These are phyloP conservation scores for Dasyurus viverrinus DNA, from an alignment of 2,113 vertebrate species.

Conservation along the genomic window DNA sequence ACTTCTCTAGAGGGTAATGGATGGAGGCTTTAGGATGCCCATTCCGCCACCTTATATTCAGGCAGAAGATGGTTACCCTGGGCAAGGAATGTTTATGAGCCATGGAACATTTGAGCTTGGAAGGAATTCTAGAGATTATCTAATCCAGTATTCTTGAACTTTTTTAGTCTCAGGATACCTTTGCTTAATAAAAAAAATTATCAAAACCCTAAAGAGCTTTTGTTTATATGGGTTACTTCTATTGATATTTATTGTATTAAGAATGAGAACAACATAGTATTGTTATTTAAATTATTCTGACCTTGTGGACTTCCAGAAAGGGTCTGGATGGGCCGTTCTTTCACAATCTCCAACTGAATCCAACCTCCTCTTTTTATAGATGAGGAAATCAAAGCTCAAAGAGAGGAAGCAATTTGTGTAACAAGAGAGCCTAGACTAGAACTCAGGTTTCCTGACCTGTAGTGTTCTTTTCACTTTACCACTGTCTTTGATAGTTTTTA, in stretches of 20 bases:
- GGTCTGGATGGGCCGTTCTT: not conserved
- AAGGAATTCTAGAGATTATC: not conserved
- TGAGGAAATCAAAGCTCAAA: not conserved
- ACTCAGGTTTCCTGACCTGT: not conserved
- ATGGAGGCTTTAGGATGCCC: not conserved
- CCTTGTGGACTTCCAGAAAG: not conserved
- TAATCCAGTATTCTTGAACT: not conserved
- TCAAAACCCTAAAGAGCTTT: not conserved
- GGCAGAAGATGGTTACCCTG: not conserved
- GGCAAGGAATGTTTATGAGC: not conserved
- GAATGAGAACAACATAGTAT: not conserved
- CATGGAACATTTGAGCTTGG: not conserved
- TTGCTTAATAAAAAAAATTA: not conserved
- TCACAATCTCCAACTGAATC: not conserved
- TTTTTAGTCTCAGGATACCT: not conserved
- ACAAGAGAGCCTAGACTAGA: not conserved
- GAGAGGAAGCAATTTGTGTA: not conserved
- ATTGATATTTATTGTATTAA: not conserved
- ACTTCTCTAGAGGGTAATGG: not conserved
- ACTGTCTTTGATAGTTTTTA: not conserved
- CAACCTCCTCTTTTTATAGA: not conserved
- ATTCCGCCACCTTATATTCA: not conserved
- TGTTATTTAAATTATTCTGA: not conserved
- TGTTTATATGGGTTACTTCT: not conserved
- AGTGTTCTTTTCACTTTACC: not conserved